Evolutionary conservation across 1,140 invertebrate species (phyloP).

Genomic region (Pseudachorutes palmiensis): DNA sequence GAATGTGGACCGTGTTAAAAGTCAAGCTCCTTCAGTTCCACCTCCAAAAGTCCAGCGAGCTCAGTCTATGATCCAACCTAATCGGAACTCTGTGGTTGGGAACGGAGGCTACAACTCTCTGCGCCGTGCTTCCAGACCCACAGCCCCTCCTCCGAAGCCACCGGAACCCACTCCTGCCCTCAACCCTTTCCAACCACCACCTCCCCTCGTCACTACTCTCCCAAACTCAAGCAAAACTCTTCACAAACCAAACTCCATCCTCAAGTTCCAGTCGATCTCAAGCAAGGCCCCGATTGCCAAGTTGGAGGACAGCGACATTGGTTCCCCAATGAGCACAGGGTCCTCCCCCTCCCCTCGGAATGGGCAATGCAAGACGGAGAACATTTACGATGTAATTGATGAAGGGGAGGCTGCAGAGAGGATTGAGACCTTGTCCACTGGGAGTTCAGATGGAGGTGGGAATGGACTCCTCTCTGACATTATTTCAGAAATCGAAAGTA

Average conservation of each 20-base stretch:
- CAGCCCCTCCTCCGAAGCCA: slow-evolving; percentile 38
- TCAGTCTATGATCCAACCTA: slow-evolving; percentile 37
- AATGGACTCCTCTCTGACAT: slow-evolving; percentile 67
- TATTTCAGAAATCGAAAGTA: slow-evolving; percentile 72
- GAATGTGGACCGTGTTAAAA: background rate
- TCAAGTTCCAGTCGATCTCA: slow-evolving; percentile 5
- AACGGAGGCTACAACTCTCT: slow-evolving; percentile 35
- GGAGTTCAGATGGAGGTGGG: slow-evolving; percentile 51
- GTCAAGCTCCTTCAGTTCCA: background rate
- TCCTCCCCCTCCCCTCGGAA: background rate
- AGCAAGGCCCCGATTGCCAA: slow-evolving; percentile 32
- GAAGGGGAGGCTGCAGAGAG: slow-evolving; percentile 46
- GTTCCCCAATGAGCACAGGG: slow-evolving; percentile 28
- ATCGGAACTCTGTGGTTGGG: slow-evolving; percentile 25
- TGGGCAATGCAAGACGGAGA: slow-evolving; percentile 47
- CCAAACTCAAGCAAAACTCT: no score
- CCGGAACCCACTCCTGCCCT: slow-evolving; percentile 10
- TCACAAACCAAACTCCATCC: slow-evolving; percentile 19
- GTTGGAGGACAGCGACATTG: slow-evolving; percentile 42
- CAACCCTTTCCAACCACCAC: slow-evolving; percentile 40
- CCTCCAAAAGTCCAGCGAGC: slow-evolving; percentile 23
- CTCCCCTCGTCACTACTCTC: slow-evolving; percentile 50
- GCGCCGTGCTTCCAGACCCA: slow-evolving; percentile 22
- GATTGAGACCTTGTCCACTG: slow-evolving; percentile 40
- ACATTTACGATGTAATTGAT: slow-evolving; percentile 78